Evolutionary conservation across 2,797 vertebrate genomes (phyloP), one percentile per base, ranked within the genome.

Genomic region (Neostethus bicornis): DNA sequence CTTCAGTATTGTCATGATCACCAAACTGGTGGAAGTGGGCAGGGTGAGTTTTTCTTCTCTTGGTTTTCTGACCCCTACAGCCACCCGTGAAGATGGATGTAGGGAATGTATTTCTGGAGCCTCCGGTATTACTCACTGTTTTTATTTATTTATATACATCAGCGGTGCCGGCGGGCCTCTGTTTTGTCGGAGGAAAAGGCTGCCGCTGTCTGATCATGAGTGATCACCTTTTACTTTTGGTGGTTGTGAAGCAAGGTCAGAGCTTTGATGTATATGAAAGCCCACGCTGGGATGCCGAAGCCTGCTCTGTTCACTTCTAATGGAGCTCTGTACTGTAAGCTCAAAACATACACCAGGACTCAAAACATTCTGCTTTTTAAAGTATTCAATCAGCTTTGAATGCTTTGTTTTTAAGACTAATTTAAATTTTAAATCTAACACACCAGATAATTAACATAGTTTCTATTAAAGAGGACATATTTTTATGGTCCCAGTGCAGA

Each of bases 1-100:
- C 69, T 94, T 93, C 80, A 98, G 95, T 85, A 97, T 99, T 0
- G 95, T 99, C 81, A 98, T 98, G 96, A 95, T 99, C 84, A 97
- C 95, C 81, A 97, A 97, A 75, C 92, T 98, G 92, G 94, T 97
- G 82, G 96, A 99, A 83, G 94, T 97, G 90, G 96, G 95, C 82
- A 89, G 96, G 94, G 96, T 99, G 93, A 92, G 95, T 80, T 20
- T 32, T 39, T 23, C 52, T 28, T 42, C 29, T 42, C 51, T 77
- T 73, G 77, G 76, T 83, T 73, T 51, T 49, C 52, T 70, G 75
- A 80, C 80, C 79, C 70, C 73, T 66, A 44, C 35, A 37, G 44
- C 61, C 34, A 2, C 48, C 19, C 4, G 19, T 32, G 43, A 75
- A 73, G 81, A 84, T 68, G 58, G 63, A 85, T 82, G 70, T 54